A percentile compares a stretch with the other conserved stretches of the same genome.
These are phyloP conservation scores for Speoplatyrhinus poulsoni DNA, from an alignment of 2,113 vertebrate species.

Conservation along the genomic window DNA sequence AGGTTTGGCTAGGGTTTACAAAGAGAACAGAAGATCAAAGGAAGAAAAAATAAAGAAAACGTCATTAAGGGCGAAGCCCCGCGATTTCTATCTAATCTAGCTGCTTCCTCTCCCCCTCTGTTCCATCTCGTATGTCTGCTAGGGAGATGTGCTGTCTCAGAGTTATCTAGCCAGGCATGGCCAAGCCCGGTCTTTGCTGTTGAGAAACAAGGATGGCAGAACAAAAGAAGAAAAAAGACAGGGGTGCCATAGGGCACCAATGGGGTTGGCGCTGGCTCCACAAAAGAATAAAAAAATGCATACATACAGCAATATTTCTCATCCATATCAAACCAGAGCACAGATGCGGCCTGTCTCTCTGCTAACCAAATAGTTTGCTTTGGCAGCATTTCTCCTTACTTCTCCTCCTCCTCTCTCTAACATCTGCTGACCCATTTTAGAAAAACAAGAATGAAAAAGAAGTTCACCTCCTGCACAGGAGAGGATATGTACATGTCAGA, in stretches of 20 bases:
- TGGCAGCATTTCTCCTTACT: constrained; percentile 58
- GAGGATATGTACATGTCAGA: constrained; percentile 40
- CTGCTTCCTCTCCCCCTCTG: not conserved
- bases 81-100: not conserved
- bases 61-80: not conserved
- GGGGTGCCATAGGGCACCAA: too few species aligned
- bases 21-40: constrained; percentile 2
- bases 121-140: not conserved
- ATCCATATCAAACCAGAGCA: constrained; percentile 28
- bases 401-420: constrained; percentile 45
- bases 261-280: too few species aligned
- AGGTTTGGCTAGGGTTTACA: not conserved
- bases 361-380: constrained; percentile 71
- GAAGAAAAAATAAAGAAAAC: not conserved
- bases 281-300: not conserved
- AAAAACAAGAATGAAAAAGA: constrained; percentile 62
- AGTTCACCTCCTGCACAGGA: constrained; percentile 68
- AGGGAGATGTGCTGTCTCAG: not conserved
- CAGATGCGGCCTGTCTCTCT: constrained; percentile 39
- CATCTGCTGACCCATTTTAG: constrained; percentile 80
- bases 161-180: not conserved
- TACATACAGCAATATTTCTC: not conserved
- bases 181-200: not conserved
- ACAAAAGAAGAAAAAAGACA: not conserved
- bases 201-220: not conserved